phyloP scores from a whole-genome alignment of 2,113 vertebrate species.

The Hemicordylus capensis region DNA sequence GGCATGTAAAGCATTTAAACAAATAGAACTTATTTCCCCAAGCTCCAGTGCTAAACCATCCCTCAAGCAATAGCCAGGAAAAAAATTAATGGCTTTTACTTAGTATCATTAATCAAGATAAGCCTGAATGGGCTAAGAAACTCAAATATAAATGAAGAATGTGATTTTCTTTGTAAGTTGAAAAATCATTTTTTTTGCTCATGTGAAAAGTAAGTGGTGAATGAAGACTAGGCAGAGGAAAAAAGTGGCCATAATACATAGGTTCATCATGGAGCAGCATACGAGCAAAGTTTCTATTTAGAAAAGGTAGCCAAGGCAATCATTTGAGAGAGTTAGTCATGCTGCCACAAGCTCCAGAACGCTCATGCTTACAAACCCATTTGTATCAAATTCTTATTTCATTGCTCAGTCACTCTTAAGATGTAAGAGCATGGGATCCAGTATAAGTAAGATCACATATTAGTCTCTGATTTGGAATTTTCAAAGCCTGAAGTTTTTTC shows the following conservation, averaged over 20 bases:
- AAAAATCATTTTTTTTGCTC: background rate
- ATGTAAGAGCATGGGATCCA: background rate
- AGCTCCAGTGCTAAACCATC: background rate
- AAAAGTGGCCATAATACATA: background rate
- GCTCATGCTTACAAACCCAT: background rate
- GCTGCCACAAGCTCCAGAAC: background rate
- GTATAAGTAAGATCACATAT: background rate
- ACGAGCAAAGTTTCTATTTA: background rate
- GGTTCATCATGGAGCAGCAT: background rate
- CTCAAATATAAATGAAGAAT: background rate
- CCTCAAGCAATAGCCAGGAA: background rate
- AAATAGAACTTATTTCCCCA: background rate
- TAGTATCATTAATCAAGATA: constrained; percentile 19
- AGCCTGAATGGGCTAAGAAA: background rate
- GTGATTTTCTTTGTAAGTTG: constrained; percentile 24
- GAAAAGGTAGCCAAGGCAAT: background rate
- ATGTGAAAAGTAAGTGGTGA: background rate
- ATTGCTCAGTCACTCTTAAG: background rate
- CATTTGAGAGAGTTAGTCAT: background rate
- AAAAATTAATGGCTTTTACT: background rate
- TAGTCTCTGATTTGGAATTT: background rate
- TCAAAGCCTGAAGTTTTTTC: background rate
- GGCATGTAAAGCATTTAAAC: background rate
- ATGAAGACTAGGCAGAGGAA: background rate
- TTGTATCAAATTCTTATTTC: background rate